Evolutionary conservation across 2,888 invertebrate genomes (phyloP), one percentile per base, ranked within the genome.

Genomic region (Meandrusa payeni): DNA sequence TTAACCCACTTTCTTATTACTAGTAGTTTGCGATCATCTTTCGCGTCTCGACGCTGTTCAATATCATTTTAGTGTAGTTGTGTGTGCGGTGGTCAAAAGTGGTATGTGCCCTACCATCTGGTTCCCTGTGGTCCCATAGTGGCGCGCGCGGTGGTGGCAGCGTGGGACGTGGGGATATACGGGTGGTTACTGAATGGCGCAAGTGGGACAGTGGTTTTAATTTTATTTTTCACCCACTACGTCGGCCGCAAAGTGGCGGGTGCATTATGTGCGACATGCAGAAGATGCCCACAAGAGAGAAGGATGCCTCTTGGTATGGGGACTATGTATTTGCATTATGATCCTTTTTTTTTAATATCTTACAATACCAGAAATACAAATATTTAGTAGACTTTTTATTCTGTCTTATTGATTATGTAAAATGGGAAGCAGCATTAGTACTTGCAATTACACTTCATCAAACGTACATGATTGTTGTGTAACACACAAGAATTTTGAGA

Each of bases 1-100:
- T 87, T 82, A 86, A 82, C 88, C 88, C 73, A 88, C 87, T 88
- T 88, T 87, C 86, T 75, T 76, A 67, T 64, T 64, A 61, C 31
- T 44, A 33, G 70, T 44, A 28, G 70, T 67, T 63, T 62, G 64
- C 72, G 69, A 76, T 66, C 74, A 77, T 80, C 81, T 78, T 71
- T 79, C 70, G 77, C 81, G 78, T 78, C 81, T 82, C 76, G 72
- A 79, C 60, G 60, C 56, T 51, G 64, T 52, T 64, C 71, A 19
- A 66, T 63, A 70, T 67, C 68, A 70, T 70, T 71, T 75, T 76
- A 82, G 82, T 83, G 78, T 70, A 63, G 73, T 75, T 71, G 59
- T 55, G 74, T 70, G 78, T 73, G 62, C 69, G 75, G 76, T 79
- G 71, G 72, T 69, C 69, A 68, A 65, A 64, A 73, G 78, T 78